A percentile compares a stretch with the other conserved stretches of the same genome.
Evolutionary conservation across 2,113 vertebrate species (phyloP).

Genomic region (Cariama cristata): DNA sequence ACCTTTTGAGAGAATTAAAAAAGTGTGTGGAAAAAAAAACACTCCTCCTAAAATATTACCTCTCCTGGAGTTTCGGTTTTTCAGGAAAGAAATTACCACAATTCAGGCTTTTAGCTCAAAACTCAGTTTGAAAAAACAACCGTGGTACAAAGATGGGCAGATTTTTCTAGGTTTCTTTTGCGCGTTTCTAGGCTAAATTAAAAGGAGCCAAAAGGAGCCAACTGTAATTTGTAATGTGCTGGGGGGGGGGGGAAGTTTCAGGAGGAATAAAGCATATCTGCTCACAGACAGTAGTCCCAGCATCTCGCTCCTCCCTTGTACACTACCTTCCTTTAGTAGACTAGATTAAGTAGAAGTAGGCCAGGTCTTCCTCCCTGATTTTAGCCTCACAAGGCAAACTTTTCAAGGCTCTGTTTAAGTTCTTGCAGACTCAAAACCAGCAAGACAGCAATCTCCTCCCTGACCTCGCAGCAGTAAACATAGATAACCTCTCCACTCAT

Average conservation of each 20-base stretch:
- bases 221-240: background rate
- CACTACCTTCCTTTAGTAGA: background rate
- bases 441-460: background rate
- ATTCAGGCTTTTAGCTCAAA: background rate
- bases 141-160: background rate
- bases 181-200: background rate
- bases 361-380: background rate
- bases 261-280: background rate
- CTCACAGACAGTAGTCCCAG: background rate
- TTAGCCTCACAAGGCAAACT: background rate
- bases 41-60: background rate
- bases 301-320: background rate
- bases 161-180: background rate
- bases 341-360: background rate
- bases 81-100: background rate
- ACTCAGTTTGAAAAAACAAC: background rate
- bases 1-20: background rate
- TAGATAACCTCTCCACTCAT: background rate
- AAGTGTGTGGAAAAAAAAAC: accelerated
- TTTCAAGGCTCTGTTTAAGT: background rate
- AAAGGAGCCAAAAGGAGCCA: background rate
- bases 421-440: background rate
- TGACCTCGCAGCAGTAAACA: background rate
- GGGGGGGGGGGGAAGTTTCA: background rate
- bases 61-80: background rate